A percentile compares a stretch with the other conserved stretches of the same genome.
Evolutionary conservation across 2,797 vertebrate genomes (phyloP).

Genomic region (Ibycter americanus): DNA sequence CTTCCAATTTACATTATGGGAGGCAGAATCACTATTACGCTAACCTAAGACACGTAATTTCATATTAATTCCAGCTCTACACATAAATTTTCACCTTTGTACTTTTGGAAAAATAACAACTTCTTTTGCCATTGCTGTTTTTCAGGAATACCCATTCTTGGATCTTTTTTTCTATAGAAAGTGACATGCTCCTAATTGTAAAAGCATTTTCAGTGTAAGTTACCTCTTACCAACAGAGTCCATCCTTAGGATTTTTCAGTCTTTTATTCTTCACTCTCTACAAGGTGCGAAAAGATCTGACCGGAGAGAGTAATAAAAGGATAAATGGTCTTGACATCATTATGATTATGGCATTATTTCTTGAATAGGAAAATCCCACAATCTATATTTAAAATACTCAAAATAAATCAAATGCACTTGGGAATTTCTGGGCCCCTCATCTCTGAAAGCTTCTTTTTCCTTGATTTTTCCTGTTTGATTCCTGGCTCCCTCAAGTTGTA

Average conservation of each 20-base stretch:
- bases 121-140: neutral
- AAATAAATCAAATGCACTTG: neutral
- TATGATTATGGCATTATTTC: neutral
- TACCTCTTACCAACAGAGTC: neutral
- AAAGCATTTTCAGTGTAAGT: neutral
- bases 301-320: neutral
- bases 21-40: neutral
- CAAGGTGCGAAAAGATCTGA: neutral
- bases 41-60: neutral
- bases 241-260: neutral
- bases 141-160: neutral
- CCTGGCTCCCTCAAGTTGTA: neutral
- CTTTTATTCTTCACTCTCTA: neutral
- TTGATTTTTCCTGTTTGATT: neutral
- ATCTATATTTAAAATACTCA: neutral
- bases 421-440: neutral
- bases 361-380: neutral
- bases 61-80: neutral
- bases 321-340: neutral
- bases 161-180: neutral
- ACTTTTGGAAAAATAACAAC: neutral
- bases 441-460: neutral
- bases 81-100: neutral
- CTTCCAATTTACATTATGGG: neutral
- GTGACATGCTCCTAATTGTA: neutral